Evolutionary conservation across 2,113 vertebrate genomes (phyloP).

Genomic region (Megaleporinus macrocephalus): DNA sequence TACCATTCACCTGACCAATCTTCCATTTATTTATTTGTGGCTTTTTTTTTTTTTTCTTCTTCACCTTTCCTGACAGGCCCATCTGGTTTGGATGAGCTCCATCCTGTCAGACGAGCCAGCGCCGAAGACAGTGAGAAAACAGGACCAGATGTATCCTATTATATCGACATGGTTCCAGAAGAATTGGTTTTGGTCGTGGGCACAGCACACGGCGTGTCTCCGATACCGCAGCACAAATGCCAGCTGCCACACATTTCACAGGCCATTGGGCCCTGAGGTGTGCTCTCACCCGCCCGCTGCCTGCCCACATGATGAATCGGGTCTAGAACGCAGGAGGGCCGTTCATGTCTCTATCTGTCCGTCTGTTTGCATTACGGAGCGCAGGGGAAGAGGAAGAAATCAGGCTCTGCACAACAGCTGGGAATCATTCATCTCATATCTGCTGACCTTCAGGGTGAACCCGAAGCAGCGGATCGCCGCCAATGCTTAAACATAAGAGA

Average conservation of each 20-base stretch:
- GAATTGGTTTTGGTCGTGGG: slow-evolving; percentile 54
- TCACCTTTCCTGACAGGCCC: slow-evolving; percentile 45
- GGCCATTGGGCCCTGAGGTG: slow-evolving; percentile 55
- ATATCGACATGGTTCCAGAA: slow-evolving; percentile 53
- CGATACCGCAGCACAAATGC: slow-evolving; percentile 49
- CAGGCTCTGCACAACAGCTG: slow-evolving; percentile 1
- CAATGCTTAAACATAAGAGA: neutral
- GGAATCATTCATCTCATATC: slow-evolving; percentile 16
- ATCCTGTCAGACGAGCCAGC: slow-evolving; percentile 50
- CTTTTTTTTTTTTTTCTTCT: slow-evolving; percentile 43
- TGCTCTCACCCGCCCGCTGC: slow-evolving; percentile 39
- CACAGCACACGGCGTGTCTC: neutral
- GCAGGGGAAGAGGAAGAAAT: neutral
- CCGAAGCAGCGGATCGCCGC: neutral
- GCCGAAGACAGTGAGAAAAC: slow-evolving; percentile 50
- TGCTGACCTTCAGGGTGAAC: slow-evolving; percentile 24
- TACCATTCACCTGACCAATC: neutral
- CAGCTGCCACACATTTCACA: slow-evolving; percentile 66
- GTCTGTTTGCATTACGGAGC: neutral
- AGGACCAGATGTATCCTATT: slow-evolving; percentile 64
- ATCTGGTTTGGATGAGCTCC: slow-evolving; percentile 47
- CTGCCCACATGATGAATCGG: slow-evolving; percentile 27
- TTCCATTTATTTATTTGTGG: slow-evolving; percentile 7
- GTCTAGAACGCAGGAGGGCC: neutral
- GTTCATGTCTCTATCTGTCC: neutral